phyloP scores from a whole-genome alignment of 1,140 invertebrate species.

The Polyergus mexicanus region DNA sequence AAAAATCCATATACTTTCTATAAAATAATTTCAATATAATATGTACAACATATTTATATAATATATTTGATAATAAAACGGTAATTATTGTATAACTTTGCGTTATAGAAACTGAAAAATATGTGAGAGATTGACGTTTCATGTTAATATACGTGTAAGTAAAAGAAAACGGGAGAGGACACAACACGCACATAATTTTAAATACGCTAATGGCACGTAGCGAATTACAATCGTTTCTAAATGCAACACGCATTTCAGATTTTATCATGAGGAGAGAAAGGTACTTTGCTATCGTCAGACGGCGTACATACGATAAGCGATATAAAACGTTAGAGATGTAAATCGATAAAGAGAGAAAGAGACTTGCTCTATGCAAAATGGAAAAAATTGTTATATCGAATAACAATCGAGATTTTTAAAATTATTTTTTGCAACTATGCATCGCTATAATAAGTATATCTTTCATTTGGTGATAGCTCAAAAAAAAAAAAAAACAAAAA shows the following conservation, averaged over 20 bases:
- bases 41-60: no score
- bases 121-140: no score
- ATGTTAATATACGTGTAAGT: no score
- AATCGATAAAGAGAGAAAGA: conserved; percentile 1
- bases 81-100: no score
- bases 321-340: conserved; percentile 34
- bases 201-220: not conserved
- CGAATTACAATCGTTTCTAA: conserved; percentile 32
- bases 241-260: not conserved
- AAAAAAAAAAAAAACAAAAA: not conserved
- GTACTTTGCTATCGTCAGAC: conserved; percentile 32
- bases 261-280: conserved; percentile 14
- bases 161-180: no score
- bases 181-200: not conserved
- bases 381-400: not conserved
- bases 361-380: not conserved
- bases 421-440: not conserved
- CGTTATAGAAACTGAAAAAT: no score
- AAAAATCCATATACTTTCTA: no score
- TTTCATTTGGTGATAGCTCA: not conserved
- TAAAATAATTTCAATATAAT: no score
- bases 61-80: no score
- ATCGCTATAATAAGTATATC: not conserved
- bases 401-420: not conserved
- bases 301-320: conserved; percentile 46